These are phyloP conservation scores for Silurus meridionalis DNA, from an alignment of 2,113 vertebrate species.

Conservation along the genomic window DNA sequence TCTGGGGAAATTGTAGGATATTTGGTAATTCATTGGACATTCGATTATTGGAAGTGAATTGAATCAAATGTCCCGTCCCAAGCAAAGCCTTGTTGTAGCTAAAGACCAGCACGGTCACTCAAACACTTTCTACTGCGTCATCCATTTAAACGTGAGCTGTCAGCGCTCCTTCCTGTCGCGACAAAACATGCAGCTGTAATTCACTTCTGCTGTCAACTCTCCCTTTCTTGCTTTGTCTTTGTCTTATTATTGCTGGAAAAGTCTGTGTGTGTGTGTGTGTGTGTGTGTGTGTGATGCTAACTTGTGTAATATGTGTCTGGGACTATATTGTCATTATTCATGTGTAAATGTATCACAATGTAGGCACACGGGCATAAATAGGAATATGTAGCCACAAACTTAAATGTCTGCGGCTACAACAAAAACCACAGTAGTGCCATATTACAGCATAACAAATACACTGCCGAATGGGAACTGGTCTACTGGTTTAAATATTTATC, in stretches of 20 bases:
- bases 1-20: too few species aligned
- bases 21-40: not conserved
- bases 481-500: not conserved
- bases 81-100: not conserved
- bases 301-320: not conserved
- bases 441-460: not conserved
- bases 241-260: constrained; percentile 14
- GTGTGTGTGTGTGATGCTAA: not conserved
- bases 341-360: not conserved
- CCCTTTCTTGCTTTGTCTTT: not conserved
- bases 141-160: constrained; percentile 38
- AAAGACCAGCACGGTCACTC: not conserved
- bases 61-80: not conserved
- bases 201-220: constrained; percentile 36
- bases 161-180: constrained; percentile 37
- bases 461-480: not conserved
- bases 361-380: not conserved
- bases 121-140: not conserved
- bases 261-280: constrained; percentile 3
- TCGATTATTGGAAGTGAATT: not conserved
- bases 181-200: constrained; percentile 34
- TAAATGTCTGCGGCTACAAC: not conserved
- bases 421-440: not conserved
- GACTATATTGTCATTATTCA: not conserved
- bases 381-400: not conserved